Percentiles rank a stretch among this genome's conserved stretches.
Evolutionary conservation across 2,113 vertebrate species (phyloP).

Genomic region (Panthera tigris): DNA sequence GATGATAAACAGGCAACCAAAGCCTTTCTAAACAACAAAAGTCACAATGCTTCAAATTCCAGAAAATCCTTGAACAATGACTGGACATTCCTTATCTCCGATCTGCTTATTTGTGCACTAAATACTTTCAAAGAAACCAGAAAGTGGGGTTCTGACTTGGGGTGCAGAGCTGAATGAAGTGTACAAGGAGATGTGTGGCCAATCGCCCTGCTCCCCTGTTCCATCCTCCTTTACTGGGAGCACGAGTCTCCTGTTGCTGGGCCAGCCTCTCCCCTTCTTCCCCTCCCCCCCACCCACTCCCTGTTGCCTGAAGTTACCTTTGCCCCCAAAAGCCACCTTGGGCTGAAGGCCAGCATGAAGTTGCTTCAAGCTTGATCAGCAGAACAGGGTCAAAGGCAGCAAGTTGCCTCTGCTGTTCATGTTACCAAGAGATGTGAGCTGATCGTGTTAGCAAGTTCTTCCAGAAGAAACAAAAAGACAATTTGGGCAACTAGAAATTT

Average conservation of each 20-base stretch:
- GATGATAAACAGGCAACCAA: conserved; percentile 85
- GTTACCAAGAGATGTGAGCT: not conserved
- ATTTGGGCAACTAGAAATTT: not conserved
- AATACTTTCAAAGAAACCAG: conserved; percentile 78
- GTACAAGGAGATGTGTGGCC: not conserved
- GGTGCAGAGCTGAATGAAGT: not conserved
- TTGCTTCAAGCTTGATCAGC: not conserved
- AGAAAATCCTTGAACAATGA: conserved; percentile 82
- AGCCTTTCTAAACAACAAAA: conserved; percentile 77
- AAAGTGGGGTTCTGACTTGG: not conserved
- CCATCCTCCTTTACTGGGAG: fast-evolving
- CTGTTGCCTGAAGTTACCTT: fast-evolving
- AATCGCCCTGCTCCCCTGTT: fast-evolving
- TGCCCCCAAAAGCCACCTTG: no score
- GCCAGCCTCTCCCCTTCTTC: no score
- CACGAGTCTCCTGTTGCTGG: fast-evolving
- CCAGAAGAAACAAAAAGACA: not conserved
- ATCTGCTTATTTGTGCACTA: conserved; percentile 69
- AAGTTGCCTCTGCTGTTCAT: not conserved
- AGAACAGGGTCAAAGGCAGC: not conserved
- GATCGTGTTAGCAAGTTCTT: not conserved
- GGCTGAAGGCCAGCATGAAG: not conserved
- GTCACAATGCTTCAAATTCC: conserved; percentile 87
- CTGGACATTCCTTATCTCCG: conserved; percentile 68
- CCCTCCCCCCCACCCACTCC: not conserved